Percentiles rank a stretch among this genome's conserved stretches.
phyloP scores from a whole-genome alignment of 2,797 vertebrate genomes.

The Typhlichthys subterraneus region DNA sequence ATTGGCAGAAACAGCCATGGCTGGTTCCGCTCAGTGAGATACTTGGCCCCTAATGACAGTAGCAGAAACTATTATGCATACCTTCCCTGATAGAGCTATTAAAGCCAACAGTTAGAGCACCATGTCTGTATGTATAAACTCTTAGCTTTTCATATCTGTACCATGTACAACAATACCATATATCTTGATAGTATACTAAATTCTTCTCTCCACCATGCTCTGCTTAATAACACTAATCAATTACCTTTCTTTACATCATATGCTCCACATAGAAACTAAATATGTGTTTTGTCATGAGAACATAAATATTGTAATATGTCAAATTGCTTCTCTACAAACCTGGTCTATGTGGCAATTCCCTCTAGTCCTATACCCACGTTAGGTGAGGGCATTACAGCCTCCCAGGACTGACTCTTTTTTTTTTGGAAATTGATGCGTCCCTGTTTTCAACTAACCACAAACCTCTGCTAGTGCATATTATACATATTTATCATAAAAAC shows the following conservation, averaged over 20 bases:
- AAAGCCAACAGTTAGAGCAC: conserved; percentile 42
- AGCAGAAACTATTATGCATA: conserved; percentile 75
- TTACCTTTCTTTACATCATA: not conserved
- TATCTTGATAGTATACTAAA: not conserved
- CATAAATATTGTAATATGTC: no score
- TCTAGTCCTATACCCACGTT: not conserved
- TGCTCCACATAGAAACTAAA: not conserved
- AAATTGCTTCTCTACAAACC: no score
- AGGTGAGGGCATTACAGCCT: not conserved
- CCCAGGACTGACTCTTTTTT: conserved; percentile 10
- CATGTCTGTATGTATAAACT: conserved; percentile 22
- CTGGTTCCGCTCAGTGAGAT: conserved; percentile 41
- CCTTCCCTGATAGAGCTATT: conserved; percentile 74
- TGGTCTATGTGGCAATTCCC: no score
- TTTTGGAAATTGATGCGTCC: conserved; percentile 20
- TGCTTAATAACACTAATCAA: not conserved
- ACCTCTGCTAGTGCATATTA: not conserved
- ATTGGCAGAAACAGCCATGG: no score
- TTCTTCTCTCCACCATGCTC: not conserved
- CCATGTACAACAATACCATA: conserved; percentile 14
- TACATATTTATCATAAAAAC: conserved; percentile 21
- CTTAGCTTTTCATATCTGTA: conserved; percentile 35
- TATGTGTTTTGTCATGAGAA: not conserved
- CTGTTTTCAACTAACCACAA: conserved; percentile 16
- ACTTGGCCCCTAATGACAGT: conserved; percentile 74